Evolutionary conservation across 2,888 invertebrate species (phyloP), one percentile per base, ranked within the genome.

Genomic region (Heliconius hortense): DNA sequence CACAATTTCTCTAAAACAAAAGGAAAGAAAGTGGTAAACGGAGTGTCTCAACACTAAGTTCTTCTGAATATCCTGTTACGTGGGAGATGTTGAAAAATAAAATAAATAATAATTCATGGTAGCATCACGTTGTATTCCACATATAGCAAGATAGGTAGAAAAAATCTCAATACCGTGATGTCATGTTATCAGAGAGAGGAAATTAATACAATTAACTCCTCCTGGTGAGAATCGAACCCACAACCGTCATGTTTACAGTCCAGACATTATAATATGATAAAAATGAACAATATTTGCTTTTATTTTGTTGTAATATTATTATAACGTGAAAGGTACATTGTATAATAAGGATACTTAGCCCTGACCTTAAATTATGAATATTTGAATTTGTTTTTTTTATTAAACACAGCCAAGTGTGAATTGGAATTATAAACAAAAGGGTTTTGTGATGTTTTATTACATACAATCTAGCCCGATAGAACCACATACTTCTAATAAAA

Each of bases 351-450:
- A 69, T 31, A 60, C 60, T 53, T 48, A 53, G 53, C 68, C 68
- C 24, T 69, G 68, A 69, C 53, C 68, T 69, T 69, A 69, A 11
- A 28, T 53, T 48, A 31, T n/a, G n/a, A 68, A 53, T 53, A 69
- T 53, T 56, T 69, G 68, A 13, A 11, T 53, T 56, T 31, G 28
- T 69, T 28, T 28, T 68, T n/a, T 69, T 28, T 68, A 53, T 28
- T 11, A 53, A n/a, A 13, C 15, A 43, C 7, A 15, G 5, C 5
- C 35, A 64, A 64, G 64, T 24, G 64, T 13, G 39, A 64, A 1
- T 18, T 35, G n/a, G n/a, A n/a, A 13, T 39, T 5, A 13, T n/a
- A 13, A 64, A 28, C 2, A 15, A 60, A 26, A 60, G 60, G 26
- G 26, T 60, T 60, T 26, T 26, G 60, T 60, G 21, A 24, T 60